A percentile compares a stretch with the other conserved stretches of the same genome.
phyloP scores from a whole-genome alignment of 2,113 vertebrate species.

The Pterocles burchelli region DNA sequence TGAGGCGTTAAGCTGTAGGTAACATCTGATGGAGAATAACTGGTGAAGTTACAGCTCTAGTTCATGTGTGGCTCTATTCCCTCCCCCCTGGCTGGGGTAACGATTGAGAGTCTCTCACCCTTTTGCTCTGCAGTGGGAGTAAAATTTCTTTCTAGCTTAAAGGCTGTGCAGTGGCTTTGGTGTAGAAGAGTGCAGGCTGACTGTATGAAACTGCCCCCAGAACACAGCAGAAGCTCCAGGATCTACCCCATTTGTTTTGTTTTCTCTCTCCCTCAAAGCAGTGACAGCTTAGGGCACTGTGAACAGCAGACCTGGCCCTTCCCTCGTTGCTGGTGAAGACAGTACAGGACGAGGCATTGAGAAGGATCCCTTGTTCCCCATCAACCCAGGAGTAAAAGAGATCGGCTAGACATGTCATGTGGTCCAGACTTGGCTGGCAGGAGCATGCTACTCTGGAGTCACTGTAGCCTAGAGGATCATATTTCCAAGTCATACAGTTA shows the following conservation, averaged over 20 bases:
- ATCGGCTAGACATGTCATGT: fast-evolving
- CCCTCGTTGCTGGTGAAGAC: background rate
- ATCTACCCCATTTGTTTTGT: background rate
- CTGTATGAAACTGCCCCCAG: fast-evolving
- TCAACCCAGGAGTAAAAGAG: background rate
- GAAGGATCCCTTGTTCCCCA: background rate
- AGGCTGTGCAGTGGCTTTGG: background rate
- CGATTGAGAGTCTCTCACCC: background rate
- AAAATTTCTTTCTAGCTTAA: background rate
- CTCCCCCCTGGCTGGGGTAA: background rate
- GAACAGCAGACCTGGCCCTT: background rate
- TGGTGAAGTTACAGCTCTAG: background rate
- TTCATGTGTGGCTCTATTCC: background rate
- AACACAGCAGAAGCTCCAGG: background rate
- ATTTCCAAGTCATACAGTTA: background rate
- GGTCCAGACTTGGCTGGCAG: background rate
- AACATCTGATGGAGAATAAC: background rate
- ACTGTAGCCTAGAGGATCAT: background rate
- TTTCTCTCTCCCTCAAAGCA: background rate
- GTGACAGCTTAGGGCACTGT: background rate
- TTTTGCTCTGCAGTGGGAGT: background rate
- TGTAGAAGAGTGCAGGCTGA: background rate
- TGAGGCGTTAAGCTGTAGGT: background rate
- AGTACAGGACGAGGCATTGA: background rate
- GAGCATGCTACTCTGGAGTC: background rate